Percentiles rank a stretch among this genome's conserved stretches.
Conservation (phyloP, 2,888 invertebrate species). For the Chesias legatella region DNA sequence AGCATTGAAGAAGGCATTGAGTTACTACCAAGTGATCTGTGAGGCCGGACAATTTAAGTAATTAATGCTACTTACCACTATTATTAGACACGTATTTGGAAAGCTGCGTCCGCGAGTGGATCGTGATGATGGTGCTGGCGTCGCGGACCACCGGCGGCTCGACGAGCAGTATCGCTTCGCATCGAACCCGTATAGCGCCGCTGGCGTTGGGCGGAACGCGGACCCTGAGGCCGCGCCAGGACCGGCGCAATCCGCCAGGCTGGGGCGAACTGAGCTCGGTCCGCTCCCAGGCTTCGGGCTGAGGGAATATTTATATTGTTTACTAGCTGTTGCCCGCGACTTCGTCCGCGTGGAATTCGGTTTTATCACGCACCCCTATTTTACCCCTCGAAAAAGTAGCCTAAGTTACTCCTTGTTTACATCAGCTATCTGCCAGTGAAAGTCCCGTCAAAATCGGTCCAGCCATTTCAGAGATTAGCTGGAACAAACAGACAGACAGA, state of each 20-base stretch:
- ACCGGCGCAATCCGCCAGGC: constrained; percentile 61
- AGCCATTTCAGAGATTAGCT: too few species aligned
- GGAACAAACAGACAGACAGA: too few species aligned
- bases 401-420: too few species aligned
- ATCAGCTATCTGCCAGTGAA: too few species aligned
- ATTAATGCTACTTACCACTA: constrained; percentile 52
- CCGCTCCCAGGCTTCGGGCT: constrained; percentile 69
- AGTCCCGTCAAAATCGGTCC: too few species aligned
- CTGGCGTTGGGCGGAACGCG: constrained; percentile 59
- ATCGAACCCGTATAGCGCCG: constrained; percentile 61
- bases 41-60: too few species aligned
- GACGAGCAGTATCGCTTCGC: constrained; percentile 60
- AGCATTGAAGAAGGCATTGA: too few species aligned
- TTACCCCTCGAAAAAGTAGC: too few species aligned
- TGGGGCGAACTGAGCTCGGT: constrained; percentile 55
- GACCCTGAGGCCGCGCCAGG: constrained; percentile 62
- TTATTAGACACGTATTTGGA: constrained; percentile 71
- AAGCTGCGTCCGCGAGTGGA: constrained; percentile 64
- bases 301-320: constrained; percentile 16
- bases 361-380: too few species aligned
- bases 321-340: too few species aligned
- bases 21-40: too few species aligned
- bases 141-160: constrained; percentile 67
- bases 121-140: constrained; percentile 53
- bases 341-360: too few species aligned